Evolutionary conservation across 2,888 invertebrate species (phyloP).

Genomic region (Omphaloscelis lunosa): DNA sequence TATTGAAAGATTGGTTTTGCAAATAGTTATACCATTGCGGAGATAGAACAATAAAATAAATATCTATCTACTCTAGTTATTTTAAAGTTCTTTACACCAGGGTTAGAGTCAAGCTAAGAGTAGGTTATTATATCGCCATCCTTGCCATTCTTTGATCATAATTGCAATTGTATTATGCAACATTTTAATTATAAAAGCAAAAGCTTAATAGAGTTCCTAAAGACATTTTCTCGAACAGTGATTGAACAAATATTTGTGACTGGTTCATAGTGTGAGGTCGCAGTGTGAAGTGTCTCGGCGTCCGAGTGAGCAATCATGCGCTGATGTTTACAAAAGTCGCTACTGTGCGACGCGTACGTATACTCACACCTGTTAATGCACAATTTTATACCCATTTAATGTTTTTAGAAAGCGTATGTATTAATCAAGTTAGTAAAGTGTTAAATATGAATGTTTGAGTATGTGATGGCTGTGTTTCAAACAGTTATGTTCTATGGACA

Average conservation of each 20-base stretch:
- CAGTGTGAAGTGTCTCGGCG: conserved; percentile 37
- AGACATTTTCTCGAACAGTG: conserved; percentile 37
- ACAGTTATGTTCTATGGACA: conserved; percentile 20
- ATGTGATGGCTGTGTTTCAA: conserved; percentile 12
- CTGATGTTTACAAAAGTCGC: conserved; percentile 55
- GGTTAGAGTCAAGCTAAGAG: not conserved
- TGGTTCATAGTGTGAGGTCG: conserved; percentile 49
- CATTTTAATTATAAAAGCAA: conserved; percentile 12
- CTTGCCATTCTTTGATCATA: not conserved
- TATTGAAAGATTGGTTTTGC: not conserved
- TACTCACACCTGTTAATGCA: conserved; percentile 49
- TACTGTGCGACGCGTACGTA: conserved; percentile 47
- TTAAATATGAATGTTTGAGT: conserved; percentile 36
- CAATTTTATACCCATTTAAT: conserved; percentile 52
- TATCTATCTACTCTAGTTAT: not conserved
- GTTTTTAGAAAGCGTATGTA: conserved; percentile 57
- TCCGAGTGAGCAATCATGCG: conserved; percentile 46
- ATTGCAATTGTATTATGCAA: not conserved
- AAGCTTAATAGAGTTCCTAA: conserved; percentile 9
- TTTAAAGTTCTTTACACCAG: not conserved
- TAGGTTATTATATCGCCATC: not conserved
- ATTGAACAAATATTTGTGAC: conserved; percentile 59
- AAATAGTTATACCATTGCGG: not conserved
- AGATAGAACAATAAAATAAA: not conserved
- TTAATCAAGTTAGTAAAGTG: conserved; percentile 54